Conservation (phyloP, 2,797 vertebrate genomes). For the Rhynchotus rufescens region DNA sequence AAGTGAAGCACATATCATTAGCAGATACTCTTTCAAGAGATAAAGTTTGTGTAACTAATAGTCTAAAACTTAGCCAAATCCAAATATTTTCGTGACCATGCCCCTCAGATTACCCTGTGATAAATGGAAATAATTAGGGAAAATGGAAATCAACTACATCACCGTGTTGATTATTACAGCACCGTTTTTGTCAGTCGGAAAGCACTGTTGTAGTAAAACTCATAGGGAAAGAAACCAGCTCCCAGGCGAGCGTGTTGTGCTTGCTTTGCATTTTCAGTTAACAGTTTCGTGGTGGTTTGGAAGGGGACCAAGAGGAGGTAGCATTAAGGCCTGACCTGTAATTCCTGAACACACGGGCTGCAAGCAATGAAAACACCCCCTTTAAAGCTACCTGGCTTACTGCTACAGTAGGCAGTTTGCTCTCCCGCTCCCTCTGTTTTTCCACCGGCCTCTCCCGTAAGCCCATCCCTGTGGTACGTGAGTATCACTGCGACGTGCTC, state of each 20-base stretch:
- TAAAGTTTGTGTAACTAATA: constrained; percentile 21
- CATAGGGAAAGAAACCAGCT: not conserved
- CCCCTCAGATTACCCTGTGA: not conserved
- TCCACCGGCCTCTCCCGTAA: not conserved
- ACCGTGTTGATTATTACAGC: not conserved
- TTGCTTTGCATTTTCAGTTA: not conserved
- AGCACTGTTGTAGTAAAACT: not conserved
- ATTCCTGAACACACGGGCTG: not conserved
- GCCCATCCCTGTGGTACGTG: not conserved
- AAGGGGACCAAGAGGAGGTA: not conserved
- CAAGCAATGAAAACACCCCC: not conserved
- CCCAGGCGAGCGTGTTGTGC: not conserved
- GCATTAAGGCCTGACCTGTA: not conserved
- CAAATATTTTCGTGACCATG: constrained; percentile 18
- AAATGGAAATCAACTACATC: not conserved
- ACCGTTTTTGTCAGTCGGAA: not conserved
- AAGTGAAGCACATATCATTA: not conserved
- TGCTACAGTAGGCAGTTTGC: constrained; percentile 4
- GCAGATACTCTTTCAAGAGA: constrained; percentile 33
- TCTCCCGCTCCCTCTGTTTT: constrained; percentile 20
- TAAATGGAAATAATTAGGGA: not conserved
- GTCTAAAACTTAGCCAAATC: not conserved
- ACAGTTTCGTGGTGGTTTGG: not conserved
- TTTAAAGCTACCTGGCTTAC: not conserved
- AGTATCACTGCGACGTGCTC: constrained; percentile 27